These are phyloP conservation scores for Watsonalla binaria DNA, from an alignment of 2,888 invertebrate genomes.

Conservation along the genomic window DNA sequence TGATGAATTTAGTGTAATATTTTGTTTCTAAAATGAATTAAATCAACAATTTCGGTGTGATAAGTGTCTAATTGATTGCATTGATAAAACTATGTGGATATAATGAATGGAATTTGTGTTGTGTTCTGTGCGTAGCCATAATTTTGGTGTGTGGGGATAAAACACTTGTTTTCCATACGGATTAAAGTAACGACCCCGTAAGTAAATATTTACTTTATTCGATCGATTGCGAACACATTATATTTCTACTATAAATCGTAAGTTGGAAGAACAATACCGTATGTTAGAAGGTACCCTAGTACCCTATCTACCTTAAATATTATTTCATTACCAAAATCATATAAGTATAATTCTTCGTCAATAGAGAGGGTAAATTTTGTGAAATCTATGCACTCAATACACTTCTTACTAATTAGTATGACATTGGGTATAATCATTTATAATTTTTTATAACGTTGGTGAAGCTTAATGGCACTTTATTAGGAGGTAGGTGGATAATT, in stretches of 20 bases:
- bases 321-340: too few species aligned
- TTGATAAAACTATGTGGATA: conserved; percentile 47
- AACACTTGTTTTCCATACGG: conserved; percentile 47
- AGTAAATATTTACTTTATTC: conserved; percentile 66
- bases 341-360: too few species aligned
- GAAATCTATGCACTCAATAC: too few species aligned
- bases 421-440: too few species aligned
- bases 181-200: conserved; percentile 65
- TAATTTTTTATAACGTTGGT: too few species aligned
- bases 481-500: too few species aligned
- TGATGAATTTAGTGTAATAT: conserved; percentile 41
- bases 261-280: too few species aligned
- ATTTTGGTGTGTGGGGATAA: conserved; percentile 50
- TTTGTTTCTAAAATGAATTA: conserved; percentile 22
- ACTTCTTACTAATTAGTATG: too few species aligned
- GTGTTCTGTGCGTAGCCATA: conserved; percentile 56
- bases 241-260: neutral
- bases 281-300: too few species aligned
- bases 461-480: too few species aligned
- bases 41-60: conserved; percentile 35
- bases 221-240: conserved; percentile 10
- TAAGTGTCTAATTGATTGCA: conserved; percentile 40
- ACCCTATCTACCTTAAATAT: too few species aligned
- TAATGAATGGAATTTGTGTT: conserved; percentile 63
- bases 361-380: too few species aligned